These are phyloP conservation scores for Drosophila varians DNA, from an alignment of 1,140 invertebrate genomes.

Conservation along the genomic window DNA sequence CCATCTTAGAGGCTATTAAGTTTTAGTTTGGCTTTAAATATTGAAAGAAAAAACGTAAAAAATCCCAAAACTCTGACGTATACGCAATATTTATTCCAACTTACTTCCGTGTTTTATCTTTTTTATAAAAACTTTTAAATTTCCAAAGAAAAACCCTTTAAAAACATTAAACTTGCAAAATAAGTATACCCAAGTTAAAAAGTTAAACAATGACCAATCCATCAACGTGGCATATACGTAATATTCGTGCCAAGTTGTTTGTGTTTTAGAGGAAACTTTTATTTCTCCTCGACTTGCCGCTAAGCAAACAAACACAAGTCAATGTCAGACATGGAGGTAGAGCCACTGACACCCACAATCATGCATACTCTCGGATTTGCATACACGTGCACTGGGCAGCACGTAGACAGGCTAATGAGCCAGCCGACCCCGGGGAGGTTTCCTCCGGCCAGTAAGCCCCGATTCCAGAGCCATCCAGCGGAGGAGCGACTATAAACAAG, in stretches of 20 bases:
- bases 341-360: slow-evolving; percentile 11
- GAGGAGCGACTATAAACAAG: slow-evolving; percentile 49
- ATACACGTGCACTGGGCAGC: slow-evolving; percentile 34
- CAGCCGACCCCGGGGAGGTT: slow-evolving; percentile 24
- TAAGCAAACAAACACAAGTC: slow-evolving; percentile 67
- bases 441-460: slow-evolving; percentile 4
- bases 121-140: background rate
- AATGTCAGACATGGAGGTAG: slow-evolving; percentile 53
- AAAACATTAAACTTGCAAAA: background rate
- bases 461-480: slow-evolving; percentile 25
- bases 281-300: slow-evolving; percentile 23
- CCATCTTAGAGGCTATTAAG: no score
- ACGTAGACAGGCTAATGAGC: slow-evolving; percentile 64
- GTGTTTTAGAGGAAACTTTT: slow-evolving; percentile 44
- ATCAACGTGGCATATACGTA: slow-evolving; percentile 7
- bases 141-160: background rate
- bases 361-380: slow-evolving; percentile 14
- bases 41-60: no score
- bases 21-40: no score
- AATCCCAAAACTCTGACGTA: background rate
- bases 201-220: slow-evolving; percentile 3
- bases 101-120: background rate
- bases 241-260: slow-evolving; percentile 31
- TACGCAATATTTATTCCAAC: background rate
- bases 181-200: slow-evolving; percentile 1